phyloP scores from a whole-genome alignment of 2,113 vertebrate genomes.

The Asarcornis scutulata region DNA sequence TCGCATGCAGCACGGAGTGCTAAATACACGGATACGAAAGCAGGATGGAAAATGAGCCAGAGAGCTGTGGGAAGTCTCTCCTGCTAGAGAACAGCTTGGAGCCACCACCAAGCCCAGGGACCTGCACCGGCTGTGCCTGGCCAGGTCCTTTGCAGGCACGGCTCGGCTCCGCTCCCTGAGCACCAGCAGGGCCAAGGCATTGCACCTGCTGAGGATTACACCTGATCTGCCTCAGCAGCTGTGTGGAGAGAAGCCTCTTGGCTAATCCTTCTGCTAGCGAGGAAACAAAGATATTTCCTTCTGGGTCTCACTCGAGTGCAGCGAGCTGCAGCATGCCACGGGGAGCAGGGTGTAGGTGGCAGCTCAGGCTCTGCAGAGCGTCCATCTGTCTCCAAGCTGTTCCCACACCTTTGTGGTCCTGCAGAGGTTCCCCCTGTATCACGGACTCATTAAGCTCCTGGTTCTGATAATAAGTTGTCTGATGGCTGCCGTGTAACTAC shows the following conservation, averaged over 20 bases:
- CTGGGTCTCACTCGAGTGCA: background rate
- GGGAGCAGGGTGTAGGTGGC: background rate
- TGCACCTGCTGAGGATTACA: background rate
- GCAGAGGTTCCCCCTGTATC: background rate
- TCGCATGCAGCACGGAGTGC: background rate
- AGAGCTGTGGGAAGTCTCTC: background rate
- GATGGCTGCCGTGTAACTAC: background rate
- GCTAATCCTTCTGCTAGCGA: background rate
- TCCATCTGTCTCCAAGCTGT: no score
- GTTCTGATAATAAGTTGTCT: background rate
- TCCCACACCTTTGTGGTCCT: background rate
- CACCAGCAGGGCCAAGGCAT: background rate
- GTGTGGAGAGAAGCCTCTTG: no score
- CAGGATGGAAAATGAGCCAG: background rate
- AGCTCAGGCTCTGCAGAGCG: background rate
- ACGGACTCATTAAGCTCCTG: background rate
- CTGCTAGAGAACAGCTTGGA: background rate
- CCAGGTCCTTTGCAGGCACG: background rate
- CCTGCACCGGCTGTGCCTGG: background rate
- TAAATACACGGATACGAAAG: fast-evolving
- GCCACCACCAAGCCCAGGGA: background rate
- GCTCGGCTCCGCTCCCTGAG: background rate
- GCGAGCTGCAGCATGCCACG: background rate
- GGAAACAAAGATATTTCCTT: background rate
- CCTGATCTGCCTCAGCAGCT: background rate